Evolutionary conservation across 1,140 invertebrate genomes (phyloP).

Genomic region (Drosophila tristis): DNA sequence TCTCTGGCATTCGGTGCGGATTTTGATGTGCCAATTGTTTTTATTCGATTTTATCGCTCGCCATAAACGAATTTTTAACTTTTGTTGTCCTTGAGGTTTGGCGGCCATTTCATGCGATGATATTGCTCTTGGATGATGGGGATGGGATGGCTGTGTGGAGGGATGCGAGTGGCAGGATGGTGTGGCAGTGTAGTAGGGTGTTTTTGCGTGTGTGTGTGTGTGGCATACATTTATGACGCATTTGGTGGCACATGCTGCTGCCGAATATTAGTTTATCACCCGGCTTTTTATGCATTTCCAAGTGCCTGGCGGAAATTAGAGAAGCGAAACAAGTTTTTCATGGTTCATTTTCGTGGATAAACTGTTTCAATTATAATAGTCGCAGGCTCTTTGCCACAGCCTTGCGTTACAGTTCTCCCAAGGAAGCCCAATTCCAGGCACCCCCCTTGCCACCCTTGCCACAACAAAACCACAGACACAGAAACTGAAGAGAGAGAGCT

Average conservation of each 20-base stretch:
- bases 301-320: constrained; percentile 52
- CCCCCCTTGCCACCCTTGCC: not conserved
- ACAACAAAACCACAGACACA: constrained; percentile 25
- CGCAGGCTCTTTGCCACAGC: constrained; percentile 6
- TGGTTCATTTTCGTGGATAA: constrained; percentile 26
- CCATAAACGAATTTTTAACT: constrained; percentile 80
- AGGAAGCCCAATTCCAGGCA: constrained; percentile 1
- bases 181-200: not conserved
- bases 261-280: constrained; percentile 72
- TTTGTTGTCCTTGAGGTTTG: constrained; percentile 62
- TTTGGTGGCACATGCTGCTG: constrained; percentile 31
- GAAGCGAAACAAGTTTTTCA: constrained; percentile 34
- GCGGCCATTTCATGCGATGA: constrained; percentile 28
- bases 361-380: constrained; percentile 14
- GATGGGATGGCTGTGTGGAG: constrained; percentile 6
- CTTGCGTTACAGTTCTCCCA: constrained; percentile 5
- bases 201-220: constrained; percentile 7
- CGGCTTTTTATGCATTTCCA: constrained; percentile 61
- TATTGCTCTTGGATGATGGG: constrained; percentile 3
- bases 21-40: constrained; percentile 82
- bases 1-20: constrained; percentile 51
- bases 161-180: not conserved
- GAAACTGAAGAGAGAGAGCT: too few relatives aligned
- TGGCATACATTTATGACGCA: constrained; percentile 56
- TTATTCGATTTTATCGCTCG: constrained; percentile 78